Conservation (phyloP, 2,888 invertebrate genomes). For the Cryptophagus acutangulus region DNA sequence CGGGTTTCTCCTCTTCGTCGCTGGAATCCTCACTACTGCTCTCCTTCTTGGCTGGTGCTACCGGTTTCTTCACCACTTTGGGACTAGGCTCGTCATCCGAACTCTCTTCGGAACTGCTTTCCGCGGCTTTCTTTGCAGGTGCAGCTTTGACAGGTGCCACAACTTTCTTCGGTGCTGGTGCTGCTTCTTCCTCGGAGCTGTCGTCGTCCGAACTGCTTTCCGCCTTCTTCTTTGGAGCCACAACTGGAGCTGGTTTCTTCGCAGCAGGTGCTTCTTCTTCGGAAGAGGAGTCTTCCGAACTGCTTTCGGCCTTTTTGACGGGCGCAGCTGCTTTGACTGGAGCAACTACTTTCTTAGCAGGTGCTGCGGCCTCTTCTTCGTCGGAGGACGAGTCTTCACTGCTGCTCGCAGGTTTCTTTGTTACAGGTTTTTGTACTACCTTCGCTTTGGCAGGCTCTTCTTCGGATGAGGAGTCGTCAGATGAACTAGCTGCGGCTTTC, state of each 20-base stretch:
- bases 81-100: slow-evolving; percentile 26
- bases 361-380: slow-evolving; percentile 26
- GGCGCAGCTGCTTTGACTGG: slow-evolving; percentile 2
- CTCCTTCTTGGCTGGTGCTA: slow-evolving; percentile 27
- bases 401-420: slow-evolving; percentile 28
- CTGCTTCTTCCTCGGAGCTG: slow-evolving; percentile 36
- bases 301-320: slow-evolving; percentile 18
- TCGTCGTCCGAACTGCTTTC: slow-evolving; percentile 34
- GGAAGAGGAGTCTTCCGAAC: slow-evolving; percentile 28
- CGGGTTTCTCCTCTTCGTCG: slow-evolving; percentile 42
- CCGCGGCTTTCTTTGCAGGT: slow-evolving; percentile 19
- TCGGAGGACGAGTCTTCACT: slow-evolving; percentile 31
- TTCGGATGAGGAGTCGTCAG: slow-evolving; percentile 29
- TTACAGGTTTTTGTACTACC: slow-evolving; percentile 15
- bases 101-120: slow-evolving; percentile 27
- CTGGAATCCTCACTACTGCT: slow-evolving; percentile 47
- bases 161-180: slow-evolving; percentile 26
- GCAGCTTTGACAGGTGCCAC: slow-evolving; percentile 19
- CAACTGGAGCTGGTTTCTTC: slow-evolving; percentile 16
- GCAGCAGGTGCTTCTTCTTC: slow-evolving; percentile 27
- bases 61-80: slow-evolving; percentile 21
- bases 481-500: slow-evolving; percentile 19
- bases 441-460: slow-evolving; percentile 18
- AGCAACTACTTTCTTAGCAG: slow-evolving; percentile 13
- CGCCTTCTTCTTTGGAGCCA: slow-evolving; percentile 27